Evolutionary conservation across 2,113 vertebrate species (phyloP).

Genomic region (Ginglymostoma cirratum): DNA sequence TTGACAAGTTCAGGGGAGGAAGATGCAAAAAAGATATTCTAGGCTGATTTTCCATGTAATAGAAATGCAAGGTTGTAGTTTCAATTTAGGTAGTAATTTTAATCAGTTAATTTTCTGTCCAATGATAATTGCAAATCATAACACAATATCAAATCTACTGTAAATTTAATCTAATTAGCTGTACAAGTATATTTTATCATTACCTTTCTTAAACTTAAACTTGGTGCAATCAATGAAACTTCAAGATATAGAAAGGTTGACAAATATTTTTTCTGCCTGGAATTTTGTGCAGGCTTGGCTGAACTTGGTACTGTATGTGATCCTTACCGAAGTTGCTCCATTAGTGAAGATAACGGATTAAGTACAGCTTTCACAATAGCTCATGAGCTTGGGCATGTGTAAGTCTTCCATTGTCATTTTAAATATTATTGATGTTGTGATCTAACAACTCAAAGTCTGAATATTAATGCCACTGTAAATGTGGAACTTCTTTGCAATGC

Average conservation of each 20-base stretch:
- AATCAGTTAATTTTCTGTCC: background rate
- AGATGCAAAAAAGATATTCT: background rate
- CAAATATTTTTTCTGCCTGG: background rate
- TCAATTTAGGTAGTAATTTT: background rate
- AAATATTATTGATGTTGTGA: background rate
- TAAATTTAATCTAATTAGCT: background rate
- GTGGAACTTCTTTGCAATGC: background rate
- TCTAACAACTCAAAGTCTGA: background rate
- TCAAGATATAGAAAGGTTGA: background rate
- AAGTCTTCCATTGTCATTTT: slow-evolving; percentile 52
- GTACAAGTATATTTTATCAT: background rate
- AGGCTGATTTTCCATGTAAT: background rate
- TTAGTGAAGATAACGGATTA: slow-evolving; percentile 91
- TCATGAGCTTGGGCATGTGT: slow-evolving; percentile 97
- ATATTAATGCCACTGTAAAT: background rate
- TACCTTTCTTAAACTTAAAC: background rate
- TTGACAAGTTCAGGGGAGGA: background rate
- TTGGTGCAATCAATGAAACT: background rate
- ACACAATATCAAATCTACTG: background rate
- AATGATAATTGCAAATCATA: background rate
- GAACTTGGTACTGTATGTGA: slow-evolving; percentile 95
- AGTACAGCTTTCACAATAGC: slow-evolving; percentile 97
- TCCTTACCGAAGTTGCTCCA: slow-evolving; percentile 91
- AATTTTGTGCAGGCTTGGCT: slow-evolving; percentile 71
- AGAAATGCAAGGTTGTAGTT: background rate